Base-by-base conservation (phyloP, 2,888 invertebrate species). In the Limnephilus rhombicus region DNA sequence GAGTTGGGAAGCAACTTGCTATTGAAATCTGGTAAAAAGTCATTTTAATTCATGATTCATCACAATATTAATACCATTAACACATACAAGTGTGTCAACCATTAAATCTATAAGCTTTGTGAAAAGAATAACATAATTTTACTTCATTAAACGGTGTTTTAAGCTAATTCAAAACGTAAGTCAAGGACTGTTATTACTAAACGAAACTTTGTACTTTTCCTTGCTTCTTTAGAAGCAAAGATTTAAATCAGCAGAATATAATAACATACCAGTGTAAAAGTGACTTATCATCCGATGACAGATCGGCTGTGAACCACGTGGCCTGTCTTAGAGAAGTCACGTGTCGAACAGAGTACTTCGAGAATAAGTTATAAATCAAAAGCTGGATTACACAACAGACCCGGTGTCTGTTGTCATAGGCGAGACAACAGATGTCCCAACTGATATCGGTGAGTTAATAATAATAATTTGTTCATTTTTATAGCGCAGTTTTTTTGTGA, bases 401-500 rank as follows among this genome's bases (percentile, higher is more conserved):
- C 96, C 96, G 92, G 95, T 95, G 95, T 96, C 96, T 95, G 96
- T 96, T 96, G 96, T 95, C 95, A 95, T 96, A 95, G 95, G 96
- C 96, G 96, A 96, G 96, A 96, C 96, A 95, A 96, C 96, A 96
- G 96, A 96, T 96, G 96, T 96, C 95, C 95, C 95, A 94, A 95
- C 95, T 94, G 96, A 96, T 95, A 94, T 94, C 95, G 96, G 96
- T 96, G 94, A 96, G 96, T 95, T 34, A 37, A 34, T 80, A 5
- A 3, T 45, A 45, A 86, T n/a, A 86, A n/a, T 49, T 86, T 45
- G 9, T 2, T 85, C 13, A 49, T 49, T 49, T 49, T 3, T 45
- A 15, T 15, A 15, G 15, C 49, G 15, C 13, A 13, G 12, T 49
- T 49, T 45, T 37, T 49, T 49, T 49, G 49, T 49, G 15, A 15